Base-by-base conservation (phyloP, 2,113 vertebrate species). In the Zosterops pallidus region DNA sequence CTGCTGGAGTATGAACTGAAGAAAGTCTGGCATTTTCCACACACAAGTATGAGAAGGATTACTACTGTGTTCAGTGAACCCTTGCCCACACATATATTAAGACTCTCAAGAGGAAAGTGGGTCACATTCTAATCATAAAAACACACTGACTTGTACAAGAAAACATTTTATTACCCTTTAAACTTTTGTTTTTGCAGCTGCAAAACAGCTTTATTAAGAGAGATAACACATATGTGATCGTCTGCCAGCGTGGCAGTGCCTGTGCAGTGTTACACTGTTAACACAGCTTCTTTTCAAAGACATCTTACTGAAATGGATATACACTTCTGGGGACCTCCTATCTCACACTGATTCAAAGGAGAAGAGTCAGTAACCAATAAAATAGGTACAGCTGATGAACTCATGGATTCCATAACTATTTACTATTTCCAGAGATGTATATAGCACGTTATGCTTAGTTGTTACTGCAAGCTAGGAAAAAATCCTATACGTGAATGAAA, bases 111-210 rank as follows among this genome's bases (percentile, higher is more conserved):
- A 89, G 94, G 75, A 85, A 94, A 93, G 33, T 63, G 44, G 81
- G 86, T 96, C 95, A 84, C 80, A 93, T 17, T 64, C 60, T 97
- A 95, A 96, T 92, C 84, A 92, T 90, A 94, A 91, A 96, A 95
- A 85, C 63, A 92, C 74, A 91, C 86, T 84, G 81, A 89, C 83
- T 96, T 88, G 64, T 52, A 95, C 82, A 92, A 96, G 96, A 95
- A 96, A 96, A 97, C 78, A 91, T 95, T 97, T 97, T 94, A 94
- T 79, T 95, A 91, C 64, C 77, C 91, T 96, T 97, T 94, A 92
- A 95, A 93, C 92, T 94, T 95, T 75, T 97, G 94, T 94, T 96
- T 96, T 97, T 90, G 90, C 94, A 96, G 94, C 94, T 94, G 88
- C 78, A 90, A 95, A 95, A 42, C 79, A 92, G 93, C 83, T 97